A percentile compares a stretch with the other conserved stretches of the same genome.
phyloP scores from a whole-genome alignment of 2,888 invertebrate genomes.

The Sarcophaga rosellei region DNA sequence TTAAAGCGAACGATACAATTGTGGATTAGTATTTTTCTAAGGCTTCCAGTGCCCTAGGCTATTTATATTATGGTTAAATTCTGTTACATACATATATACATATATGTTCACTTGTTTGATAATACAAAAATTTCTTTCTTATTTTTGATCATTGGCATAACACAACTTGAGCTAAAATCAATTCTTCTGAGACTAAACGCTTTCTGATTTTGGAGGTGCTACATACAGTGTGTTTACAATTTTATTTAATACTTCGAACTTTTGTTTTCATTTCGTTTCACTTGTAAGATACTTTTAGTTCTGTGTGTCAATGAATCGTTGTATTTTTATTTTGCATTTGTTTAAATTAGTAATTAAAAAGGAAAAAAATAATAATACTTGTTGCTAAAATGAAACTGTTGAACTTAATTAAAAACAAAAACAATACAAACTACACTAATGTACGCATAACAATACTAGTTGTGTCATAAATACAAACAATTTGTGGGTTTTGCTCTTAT shows the following conservation, averaged over 20 bases:
- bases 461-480: neutral
- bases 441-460: neutral
- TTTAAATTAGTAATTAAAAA: slow-evolving; percentile 35
- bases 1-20: slow-evolving; percentile 67
- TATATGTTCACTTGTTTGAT: slow-evolving; percentile 31
- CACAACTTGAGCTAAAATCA: slow-evolving; percentile 13
- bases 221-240: neutral
- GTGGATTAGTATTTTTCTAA: slow-evolving; percentile 69
- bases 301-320: slow-evolving; percentile 61
- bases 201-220: slow-evolving; percentile 25
- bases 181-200: slow-evolving; percentile 21
- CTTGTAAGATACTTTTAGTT: slow-evolving; percentile 53
- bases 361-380: slow-evolving; percentile 33
- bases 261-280: slow-evolving; percentile 22
- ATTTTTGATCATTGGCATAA: slow-evolving; percentile 42
- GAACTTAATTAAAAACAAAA: slow-evolving; percentile 38
- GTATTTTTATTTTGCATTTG: slow-evolving; percentile 58
- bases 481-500: neutral
- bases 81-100: neutral
- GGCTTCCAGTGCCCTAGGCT: slow-evolving; percentile 66
- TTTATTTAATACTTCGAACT: neutral
- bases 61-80: slow-evolving; percentile 60
- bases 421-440: neutral
- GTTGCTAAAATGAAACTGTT: slow-evolving; percentile 53
- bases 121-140: slow-evolving; percentile 26